A percentile compares a stretch with the other conserved stretches of the same genome.
These are phyloP conservation scores for Bradysia coprophila DNA, from an alignment of 1,140 invertebrate genomes.

Conservation along the genomic window DNA sequence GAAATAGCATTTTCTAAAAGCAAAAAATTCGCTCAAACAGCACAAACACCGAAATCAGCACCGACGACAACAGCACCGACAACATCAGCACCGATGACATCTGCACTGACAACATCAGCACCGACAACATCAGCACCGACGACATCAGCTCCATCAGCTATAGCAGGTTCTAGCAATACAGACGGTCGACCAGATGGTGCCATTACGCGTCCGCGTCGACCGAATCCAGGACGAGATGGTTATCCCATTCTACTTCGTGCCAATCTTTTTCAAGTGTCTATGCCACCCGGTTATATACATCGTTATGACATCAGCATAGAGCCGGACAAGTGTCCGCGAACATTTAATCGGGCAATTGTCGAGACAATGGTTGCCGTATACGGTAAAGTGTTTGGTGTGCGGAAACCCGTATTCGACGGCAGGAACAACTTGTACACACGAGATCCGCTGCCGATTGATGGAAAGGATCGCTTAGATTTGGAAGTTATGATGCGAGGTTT, in stretches of 20 bases:
- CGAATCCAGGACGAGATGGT: slow-evolving; percentile 89
- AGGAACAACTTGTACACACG: slow-evolving; percentile 96
- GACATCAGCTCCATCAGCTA: slow-evolving; percentile 23
- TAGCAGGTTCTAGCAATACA: slow-evolving; percentile 17
- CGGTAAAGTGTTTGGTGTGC: slow-evolving; percentile 91
- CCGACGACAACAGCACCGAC: too few relatives aligned
- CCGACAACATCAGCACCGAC: slow-evolving; percentile 8
- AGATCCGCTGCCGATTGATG: slow-evolving; percentile 91
- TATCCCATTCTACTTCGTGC: slow-evolving; percentile 86
- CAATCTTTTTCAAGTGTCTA: slow-evolving; percentile 98
- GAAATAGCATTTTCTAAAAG: neutral
- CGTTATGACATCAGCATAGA: slow-evolving; percentile 98
- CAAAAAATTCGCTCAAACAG: too few relatives aligned
- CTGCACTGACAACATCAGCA: too few relatives aligned
- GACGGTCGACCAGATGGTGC: slow-evolving; percentile 18
- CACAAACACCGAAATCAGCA: slow-evolving; percentile 11
- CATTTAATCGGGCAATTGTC: slow-evolving; percentile 97
- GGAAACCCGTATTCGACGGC: slow-evolving; percentile 98
- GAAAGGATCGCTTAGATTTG: slow-evolving; percentile 87
- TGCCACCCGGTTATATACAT: slow-evolving; percentile 96
- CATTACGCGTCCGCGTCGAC: slow-evolving; percentile 51
- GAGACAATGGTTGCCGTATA: slow-evolving; percentile 98
- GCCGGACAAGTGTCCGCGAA: slow-evolving; percentile 97
- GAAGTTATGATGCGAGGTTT: slow-evolving; percentile 88
- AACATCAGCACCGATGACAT: too few relatives aligned